Evolutionary conservation across 2,888 invertebrate species (phyloP).

Genomic region (Volucella bombylans): DNA sequence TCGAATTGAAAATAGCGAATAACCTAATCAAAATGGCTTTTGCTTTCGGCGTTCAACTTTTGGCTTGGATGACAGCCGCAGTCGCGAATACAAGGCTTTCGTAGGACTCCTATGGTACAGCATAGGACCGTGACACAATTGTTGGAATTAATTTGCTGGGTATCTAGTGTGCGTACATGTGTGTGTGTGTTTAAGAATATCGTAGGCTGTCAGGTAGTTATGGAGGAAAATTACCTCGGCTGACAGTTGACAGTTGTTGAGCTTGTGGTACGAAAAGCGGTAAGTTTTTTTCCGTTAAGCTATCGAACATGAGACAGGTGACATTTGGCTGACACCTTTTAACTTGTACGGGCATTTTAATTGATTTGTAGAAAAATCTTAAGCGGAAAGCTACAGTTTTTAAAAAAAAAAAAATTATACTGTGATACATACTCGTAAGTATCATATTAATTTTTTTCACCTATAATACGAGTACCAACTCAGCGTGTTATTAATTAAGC

Average conservation of each 20-base stretch:
- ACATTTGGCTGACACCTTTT: conserved; percentile 50
- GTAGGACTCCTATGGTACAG: conserved; percentile 22
- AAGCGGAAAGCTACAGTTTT: not conserved
- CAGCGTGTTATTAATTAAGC: no score
- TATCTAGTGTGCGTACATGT: not conserved
- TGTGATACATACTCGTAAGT: no score
- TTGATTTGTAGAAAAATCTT: conserved; percentile 35
- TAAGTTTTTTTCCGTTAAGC: conserved; percentile 16
- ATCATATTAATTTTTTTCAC: no score
- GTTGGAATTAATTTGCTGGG: conserved; percentile 52
- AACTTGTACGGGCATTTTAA: conserved; percentile 20
- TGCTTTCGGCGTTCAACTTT: conserved; percentile 59
- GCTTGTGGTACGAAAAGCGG: conserved; percentile 44
- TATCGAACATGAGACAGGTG: conserved; percentile 44
- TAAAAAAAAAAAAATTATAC: no score
- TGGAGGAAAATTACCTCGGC: conserved; percentile 29
- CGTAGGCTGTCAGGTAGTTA: conserved; percentile 30
- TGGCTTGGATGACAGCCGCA: conserved; percentile 32
- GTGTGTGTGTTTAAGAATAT: not conserved
- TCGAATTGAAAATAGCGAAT: conserved; percentile 78
- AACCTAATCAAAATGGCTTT: conserved; percentile 76
- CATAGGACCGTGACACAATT: conserved; percentile 42
- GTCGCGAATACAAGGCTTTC: conserved; percentile 9
- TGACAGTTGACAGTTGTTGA: conserved; percentile 62
- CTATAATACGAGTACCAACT: no score